Evolutionary conservation across 2,888 invertebrate species (phyloP), one percentile per base, ranked within the genome.

Genomic region (Chydorus sphaericus): DNA sequence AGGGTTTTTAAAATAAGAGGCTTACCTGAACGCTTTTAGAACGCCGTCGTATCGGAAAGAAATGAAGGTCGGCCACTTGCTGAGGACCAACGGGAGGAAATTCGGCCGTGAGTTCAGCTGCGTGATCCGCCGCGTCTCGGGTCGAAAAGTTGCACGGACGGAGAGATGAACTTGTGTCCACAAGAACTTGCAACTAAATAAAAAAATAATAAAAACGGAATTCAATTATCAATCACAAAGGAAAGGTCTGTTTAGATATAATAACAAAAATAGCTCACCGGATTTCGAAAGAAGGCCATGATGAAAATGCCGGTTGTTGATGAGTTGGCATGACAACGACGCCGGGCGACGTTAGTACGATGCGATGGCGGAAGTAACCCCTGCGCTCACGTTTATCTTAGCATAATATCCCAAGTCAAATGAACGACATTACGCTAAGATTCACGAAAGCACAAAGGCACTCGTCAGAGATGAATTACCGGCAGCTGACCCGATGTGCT

Each of bases 341-440:
- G n/a, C n/a, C n/a, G n/a, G n/a, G n/a, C n/a, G n/a, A n/a, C n/a
- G 14, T 5, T 14, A 2, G 10, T 8, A 26, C 11, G 30, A 4
- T 11, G 36, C 18, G 18, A 38, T 37, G 28, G 38, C 26, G 28
- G 36, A 38, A 18, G 28, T 38, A 38, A 53, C 38, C 38, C 53
- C 36, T 14, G 33, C 48, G 31, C 48, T 55, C 48, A 55, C 49
- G 36, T 52, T 26, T 38, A 55, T 49, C 49, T 48, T 48, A 55
- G 55, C 55, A 55, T 55, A 55, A 55, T 55, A 55, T 55, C 55
- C 33, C 23, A 20, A 37, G 28, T 38, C 28, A 38, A 37, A 26
- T 37, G 26, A 55, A 23, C 48, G 55, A 55, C 48, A 55, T 55
- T 55, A 55, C 39, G 55, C 55, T 55, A 48, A 49, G 49, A 55